These are phyloP conservation scores for Sceloporus tristichus DNA, from an alignment of 2,113 vertebrate species.

Conservation along the genomic window DNA sequence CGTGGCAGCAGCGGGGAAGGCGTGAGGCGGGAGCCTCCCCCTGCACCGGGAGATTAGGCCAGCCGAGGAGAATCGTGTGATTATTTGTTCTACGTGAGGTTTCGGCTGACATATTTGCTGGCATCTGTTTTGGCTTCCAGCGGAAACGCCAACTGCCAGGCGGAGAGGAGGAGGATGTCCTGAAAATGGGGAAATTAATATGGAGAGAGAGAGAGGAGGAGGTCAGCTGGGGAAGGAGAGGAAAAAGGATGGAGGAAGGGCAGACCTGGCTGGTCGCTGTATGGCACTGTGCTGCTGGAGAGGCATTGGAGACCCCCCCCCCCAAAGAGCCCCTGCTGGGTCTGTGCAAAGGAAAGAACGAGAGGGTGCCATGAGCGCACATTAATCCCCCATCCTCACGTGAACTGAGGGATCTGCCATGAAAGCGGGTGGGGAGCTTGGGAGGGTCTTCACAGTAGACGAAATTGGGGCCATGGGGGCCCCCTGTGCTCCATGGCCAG, in stretches of 20 bases:
- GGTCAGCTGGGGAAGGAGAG: background rate
- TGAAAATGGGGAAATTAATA: slow-evolving; percentile 2
- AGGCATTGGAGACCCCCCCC: background rate
- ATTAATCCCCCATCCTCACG: no score
- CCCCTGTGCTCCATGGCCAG: background rate
- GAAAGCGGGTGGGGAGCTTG: no score
- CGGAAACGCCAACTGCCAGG: slow-evolving; percentile 14
- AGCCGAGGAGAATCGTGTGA: accelerated
- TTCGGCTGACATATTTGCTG: background rate
- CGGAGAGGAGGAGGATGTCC: background rate
- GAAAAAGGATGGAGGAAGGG: background rate
- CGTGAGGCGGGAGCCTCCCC: no score
- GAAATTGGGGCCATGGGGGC: no score
- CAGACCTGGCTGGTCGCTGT: no score
- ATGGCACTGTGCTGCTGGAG: no score
- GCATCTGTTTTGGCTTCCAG: background rate
- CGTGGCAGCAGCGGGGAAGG: no score
- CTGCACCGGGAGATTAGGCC: background rate
- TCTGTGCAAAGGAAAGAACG: background rate
- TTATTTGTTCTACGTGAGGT: accelerated
- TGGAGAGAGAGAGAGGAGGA: background rate
- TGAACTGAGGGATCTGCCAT: no score
- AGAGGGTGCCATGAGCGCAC: background rate
- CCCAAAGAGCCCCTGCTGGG: no score
- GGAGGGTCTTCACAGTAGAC: no score